These are phyloP conservation scores for Athrips mouffetella DNA, from an alignment of 2,888 invertebrate species.

Conservation along the genomic window DNA sequence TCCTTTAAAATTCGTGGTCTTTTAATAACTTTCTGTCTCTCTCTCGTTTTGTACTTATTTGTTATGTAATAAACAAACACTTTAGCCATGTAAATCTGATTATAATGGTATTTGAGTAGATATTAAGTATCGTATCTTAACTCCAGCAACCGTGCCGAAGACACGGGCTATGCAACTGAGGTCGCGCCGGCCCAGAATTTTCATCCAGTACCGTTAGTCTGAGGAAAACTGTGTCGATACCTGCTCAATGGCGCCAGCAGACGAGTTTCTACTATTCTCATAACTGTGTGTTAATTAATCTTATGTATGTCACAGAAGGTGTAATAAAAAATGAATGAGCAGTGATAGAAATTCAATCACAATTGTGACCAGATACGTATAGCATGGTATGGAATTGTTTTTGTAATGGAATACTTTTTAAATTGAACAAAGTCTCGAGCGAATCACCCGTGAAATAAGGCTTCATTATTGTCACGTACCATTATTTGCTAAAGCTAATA, in stretches of 20 bases:
- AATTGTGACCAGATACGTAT: too few species aligned
- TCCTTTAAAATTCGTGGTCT: too few species aligned
- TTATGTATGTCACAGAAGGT: neutral
- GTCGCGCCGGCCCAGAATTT: conserved; percentile 10
- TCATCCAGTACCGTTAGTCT: conserved; percentile 6
- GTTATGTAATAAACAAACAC: neutral
- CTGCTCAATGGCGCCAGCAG: conserved; percentile 2
- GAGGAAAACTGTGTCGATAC: conserved; percentile 10
- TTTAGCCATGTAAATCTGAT: neutral
- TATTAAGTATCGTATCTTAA: conserved; percentile 1
- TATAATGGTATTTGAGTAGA: conserved; percentile 1
- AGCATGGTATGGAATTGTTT: too few species aligned
- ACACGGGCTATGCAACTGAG: neutral
- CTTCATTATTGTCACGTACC: conserved; percentile 4
- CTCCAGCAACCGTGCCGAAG: neutral
- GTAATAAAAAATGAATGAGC: neutral
- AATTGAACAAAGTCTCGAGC: too few species aligned
- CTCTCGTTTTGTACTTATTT: too few species aligned
- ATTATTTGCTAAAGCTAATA: conserved; percentile 10
- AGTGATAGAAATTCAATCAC: neutral
- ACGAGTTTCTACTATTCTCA: conserved; percentile 5
- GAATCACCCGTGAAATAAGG: neutral
- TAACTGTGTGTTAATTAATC: conserved; percentile 5
- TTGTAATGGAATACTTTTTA: too few species aligned
- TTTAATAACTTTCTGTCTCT: too few species aligned